Percentiles rank a stretch among this genome's conserved stretches.
Evolutionary conservation across 30 jellyfish, hydroid and myxozoan species (phyloP).

Genomic region (Pelagia noctiluca): DNA sequence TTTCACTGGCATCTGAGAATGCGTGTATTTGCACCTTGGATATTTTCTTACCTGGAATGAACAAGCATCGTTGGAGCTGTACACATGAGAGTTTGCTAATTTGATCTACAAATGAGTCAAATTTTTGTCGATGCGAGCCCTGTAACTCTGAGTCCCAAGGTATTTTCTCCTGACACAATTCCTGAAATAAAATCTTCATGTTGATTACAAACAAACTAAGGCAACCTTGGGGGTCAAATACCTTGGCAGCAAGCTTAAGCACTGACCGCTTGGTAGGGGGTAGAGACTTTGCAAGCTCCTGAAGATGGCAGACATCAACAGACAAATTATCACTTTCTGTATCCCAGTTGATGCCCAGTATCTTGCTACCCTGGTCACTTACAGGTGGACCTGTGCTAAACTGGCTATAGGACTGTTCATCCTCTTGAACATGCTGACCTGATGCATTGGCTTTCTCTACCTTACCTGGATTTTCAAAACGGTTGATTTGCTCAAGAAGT

Average conservation of each 20-base stretch:
- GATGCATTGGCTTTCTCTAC: no score
- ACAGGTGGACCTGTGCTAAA: constrained; percentile 20
- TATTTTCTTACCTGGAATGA: background rate
- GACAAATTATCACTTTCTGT: constrained; percentile 34
- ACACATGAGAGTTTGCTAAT: constrained; percentile 5
- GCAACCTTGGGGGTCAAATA: constrained; percentile 88
- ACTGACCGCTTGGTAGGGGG: constrained; percentile 70
- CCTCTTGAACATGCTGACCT: no score
- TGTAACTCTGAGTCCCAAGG: constrained; percentile 73
- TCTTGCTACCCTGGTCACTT: constrained; percentile 15
- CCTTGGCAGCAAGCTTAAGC: constrained; percentile 72
- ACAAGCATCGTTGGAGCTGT: constrained; percentile 29
- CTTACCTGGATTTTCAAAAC: background rate
- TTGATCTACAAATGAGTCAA: constrained; percentile 30
- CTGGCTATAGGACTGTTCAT: constrained; percentile 60
- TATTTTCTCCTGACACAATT: constrained; percentile 62
- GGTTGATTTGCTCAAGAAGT: constrained; percentile 1
- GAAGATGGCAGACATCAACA: constrained; percentile 35
- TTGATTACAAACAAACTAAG: constrained; percentile 45
- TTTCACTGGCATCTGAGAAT: constrained; percentile 71
- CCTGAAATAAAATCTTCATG: constrained; percentile 61
- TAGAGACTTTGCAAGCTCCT: constrained; percentile 36
- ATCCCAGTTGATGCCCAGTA: constrained; percentile 70
- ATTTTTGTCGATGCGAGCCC: constrained; percentile 21
- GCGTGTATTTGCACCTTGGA: constrained; percentile 67